Evolutionary conservation across 1,140 invertebrate genomes (phyloP).

Genomic region (Drosophila triauraria): DNA sequence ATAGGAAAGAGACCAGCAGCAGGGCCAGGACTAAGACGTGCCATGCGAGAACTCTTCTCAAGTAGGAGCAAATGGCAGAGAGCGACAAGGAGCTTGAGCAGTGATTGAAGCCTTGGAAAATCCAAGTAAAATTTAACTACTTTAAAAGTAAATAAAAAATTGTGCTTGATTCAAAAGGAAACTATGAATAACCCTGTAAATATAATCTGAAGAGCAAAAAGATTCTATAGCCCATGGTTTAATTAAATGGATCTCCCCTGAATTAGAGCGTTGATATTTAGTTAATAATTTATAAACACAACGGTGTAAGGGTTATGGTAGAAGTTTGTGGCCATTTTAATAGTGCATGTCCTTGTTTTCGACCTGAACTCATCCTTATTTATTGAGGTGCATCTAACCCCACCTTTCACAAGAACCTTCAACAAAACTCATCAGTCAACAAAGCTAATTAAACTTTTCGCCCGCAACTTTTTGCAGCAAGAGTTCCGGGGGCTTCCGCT

Average conservation of each 20-base stretch:
- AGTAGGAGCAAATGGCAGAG: slow-evolving; percentile 3
- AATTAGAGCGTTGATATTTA: background rate
- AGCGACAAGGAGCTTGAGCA: slow-evolving; percentile 22
- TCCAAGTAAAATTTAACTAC: slow-evolving; percentile 14
- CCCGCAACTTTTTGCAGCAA: slow-evolving; percentile 58
- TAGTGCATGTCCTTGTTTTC: slow-evolving; percentile 6
- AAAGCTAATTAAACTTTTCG: slow-evolving; percentile 69
- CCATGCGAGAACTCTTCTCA: slow-evolving; percentile 44
- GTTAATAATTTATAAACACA: background rate
- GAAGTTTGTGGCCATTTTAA: slow-evolving; percentile 1
- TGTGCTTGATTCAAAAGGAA: background rate
- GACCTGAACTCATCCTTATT: slow-evolving; percentile 9
- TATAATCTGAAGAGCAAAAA: background rate
- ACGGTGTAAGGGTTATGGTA: no score
- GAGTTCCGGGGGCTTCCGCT: slow-evolving; percentile 74
- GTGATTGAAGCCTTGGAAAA: slow-evolving; percentile 52
- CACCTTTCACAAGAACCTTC: slow-evolving; percentile 9
- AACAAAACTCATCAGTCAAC: slow-evolving; percentile 58
- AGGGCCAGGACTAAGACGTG: slow-evolving; percentile 18
- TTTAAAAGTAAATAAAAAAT: background rate
- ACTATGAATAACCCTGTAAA: background rate
- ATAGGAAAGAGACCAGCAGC: slow-evolving; percentile 16
- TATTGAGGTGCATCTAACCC: slow-evolving; percentile 10
- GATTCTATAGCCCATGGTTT: background rate
- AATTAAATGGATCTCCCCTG: background rate